Conservation (phyloP, 2,113 vertebrate genomes). For the Pagrus major region DNA sequence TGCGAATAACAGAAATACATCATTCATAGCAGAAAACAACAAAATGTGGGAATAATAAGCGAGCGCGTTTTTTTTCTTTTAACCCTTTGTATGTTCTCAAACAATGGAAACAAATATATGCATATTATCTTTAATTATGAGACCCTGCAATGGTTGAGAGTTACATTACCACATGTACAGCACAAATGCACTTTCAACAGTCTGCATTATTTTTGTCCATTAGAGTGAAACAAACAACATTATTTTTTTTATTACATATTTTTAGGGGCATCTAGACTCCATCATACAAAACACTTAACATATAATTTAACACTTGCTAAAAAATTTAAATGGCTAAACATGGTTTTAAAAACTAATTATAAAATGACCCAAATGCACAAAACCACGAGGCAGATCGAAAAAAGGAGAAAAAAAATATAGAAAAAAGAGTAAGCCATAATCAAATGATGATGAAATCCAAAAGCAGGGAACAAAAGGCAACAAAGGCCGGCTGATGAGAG, state of each 20-base stretch:
- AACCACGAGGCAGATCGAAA: too few relatives aligned
- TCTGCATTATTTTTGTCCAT: not conserved
- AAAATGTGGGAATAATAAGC: not conserved
- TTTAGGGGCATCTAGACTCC: not conserved
- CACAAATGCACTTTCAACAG: not conserved
- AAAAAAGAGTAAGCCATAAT: too few relatives aligned
- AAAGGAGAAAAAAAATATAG: too few relatives aligned
- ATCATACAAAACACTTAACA: not conserved
- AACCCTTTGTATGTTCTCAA: not conserved
- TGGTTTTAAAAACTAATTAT: too few relatives aligned
- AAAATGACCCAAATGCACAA: too few relatives aligned
- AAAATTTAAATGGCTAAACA: too few relatives aligned
- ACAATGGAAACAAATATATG: not conserved
- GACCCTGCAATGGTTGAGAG: not conserved
- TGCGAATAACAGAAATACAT: conserved; percentile 3
- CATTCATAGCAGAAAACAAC: not conserved
- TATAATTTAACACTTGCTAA: not conserved
- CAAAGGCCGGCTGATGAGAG: too few relatives aligned
- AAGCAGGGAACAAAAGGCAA: too few relatives aligned
- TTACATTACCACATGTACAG: not conserved
- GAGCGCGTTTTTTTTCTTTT: not conserved
- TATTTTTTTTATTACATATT: not conserved
- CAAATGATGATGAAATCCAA: too few relatives aligned
- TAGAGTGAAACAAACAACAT: not conserved
- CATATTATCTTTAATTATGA: not conserved